phyloP scores from a whole-genome alignment of 2,888 invertebrate species.

The Danaus chrysippus region DNA sequence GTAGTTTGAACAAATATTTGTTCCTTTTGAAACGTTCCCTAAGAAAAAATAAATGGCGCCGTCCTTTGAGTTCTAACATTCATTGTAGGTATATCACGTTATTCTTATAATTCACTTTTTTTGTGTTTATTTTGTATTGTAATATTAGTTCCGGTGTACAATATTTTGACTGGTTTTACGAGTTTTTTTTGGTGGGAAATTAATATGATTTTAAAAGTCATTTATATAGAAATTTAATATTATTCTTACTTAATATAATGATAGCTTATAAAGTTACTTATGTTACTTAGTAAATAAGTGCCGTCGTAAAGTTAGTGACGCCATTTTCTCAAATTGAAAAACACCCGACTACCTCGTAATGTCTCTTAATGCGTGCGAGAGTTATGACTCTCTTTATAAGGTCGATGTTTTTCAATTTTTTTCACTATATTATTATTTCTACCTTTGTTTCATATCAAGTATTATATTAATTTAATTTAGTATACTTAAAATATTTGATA shows the following conservation, averaged over 20 bases:
- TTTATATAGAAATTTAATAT: too few species aligned
- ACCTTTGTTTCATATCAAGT: background rate
- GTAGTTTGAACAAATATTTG: constrained; percentile 69
- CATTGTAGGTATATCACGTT: constrained; percentile 51
- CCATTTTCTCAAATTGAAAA: constrained; percentile 74
- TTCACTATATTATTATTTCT: constrained; percentile 40
- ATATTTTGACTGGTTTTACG: constrained; percentile 56
- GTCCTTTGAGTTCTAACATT: constrained; percentile 45
- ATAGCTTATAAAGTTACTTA: too few species aligned
- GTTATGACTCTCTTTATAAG: constrained; percentile 60
- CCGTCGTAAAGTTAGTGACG: constrained; percentile 54
- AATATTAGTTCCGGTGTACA: constrained; percentile 60
- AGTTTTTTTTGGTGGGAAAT: constrained; percentile 33
- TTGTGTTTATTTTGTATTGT: constrained; percentile 67
- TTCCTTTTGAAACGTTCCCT: constrained; percentile 68
- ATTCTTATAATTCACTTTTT: constrained; percentile 61
- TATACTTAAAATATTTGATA: constrained; percentile 47
- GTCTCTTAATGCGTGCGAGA: constrained; percentile 66
- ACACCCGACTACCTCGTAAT: constrained; percentile 69
- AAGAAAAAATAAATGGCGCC: constrained; percentile 65
- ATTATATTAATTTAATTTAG: constrained; percentile 36
- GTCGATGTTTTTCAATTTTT: constrained; percentile 69
- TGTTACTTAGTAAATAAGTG: constrained; percentile 28
- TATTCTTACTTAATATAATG: too few species aligned
- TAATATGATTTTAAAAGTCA: background rate